Base-by-base conservation (phyloP, 2,113 vertebrate species). In the Paracanthobrama guichenoti region DNA sequence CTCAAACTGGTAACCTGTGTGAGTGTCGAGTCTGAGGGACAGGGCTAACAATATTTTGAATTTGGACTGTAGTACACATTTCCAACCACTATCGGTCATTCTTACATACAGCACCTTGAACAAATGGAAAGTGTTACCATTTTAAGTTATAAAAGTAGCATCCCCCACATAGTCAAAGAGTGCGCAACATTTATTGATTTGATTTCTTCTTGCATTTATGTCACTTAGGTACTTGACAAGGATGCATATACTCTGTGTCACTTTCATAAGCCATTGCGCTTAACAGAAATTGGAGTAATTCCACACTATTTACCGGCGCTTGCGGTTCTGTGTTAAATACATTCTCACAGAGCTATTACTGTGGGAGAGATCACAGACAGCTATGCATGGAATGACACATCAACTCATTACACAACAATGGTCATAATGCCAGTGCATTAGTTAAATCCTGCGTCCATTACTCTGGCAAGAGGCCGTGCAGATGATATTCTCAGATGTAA, bases 331-430 rank as follows among this genome's bases (percentile, higher is more conserved):
- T 44, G n/a, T 79, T 86, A 83, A 78, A 80, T 85, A 85, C 84
- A 84, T 83, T 87, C 80, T 79, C 81, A 57, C 72, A 55, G 77
- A 81, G 53, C 62, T 50, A 73, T 86, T 86, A 62, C 44, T 44
- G 67, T 20, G 72, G 84, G 26, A 66, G 55, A 75, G 72, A 81
- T 74, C 84, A 81, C 81, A 86, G 84, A 82, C 87, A 72, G 81
- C 78, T 88, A 78, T 86, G 77, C 55, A 72, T 80, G 46, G 81
- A 88, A 81, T 86, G 87, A 88, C 86, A 81, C 87, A 88, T 86
- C 80, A 82, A 87, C 24, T 64, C 87, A 75, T 88, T 88, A 84
- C 81, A 84, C 87, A 86, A 85, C 84, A 74, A 64, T 74, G 60
- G 77, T 81, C 71, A 69, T 82, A 84, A 84, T 81, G 87, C 84